Evolutionary conservation across 2,888 invertebrate species (phyloP), one percentile per base, ranked within the genome.

Genomic region (Phorcus lineatus): DNA sequence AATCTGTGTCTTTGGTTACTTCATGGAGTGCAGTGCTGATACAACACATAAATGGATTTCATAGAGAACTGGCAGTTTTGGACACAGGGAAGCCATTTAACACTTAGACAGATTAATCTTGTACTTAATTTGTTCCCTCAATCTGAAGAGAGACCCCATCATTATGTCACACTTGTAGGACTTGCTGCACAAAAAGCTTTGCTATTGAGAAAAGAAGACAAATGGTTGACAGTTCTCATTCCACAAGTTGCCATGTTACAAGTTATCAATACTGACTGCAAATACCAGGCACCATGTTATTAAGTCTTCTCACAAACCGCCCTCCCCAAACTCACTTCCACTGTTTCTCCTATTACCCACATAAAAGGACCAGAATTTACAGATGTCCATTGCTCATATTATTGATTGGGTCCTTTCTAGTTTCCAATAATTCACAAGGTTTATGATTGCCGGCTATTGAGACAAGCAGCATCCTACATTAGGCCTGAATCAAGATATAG

Each of bases 401-500:
- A 54, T 70, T 80, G 78, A 81, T 62, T 78, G 53, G n/a, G 17
- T 40, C 53, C 54, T 62, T 78, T 78, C 62, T 81, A 78, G 74
- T 78, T 62, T 81, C 74, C 81, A 78, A 66, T 75, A 78, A 78
- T 52, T 62, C 62, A 74, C 78, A 74, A 40, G 52, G 78, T 81
- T 81, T 81, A 81, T 74, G 81, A 78, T 78, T 77, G 74, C 53
- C 13, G 22, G 74, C 62, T 78, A 52, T 78, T 78, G 47, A 66
- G 62, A 19, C 24, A 31, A n/a, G 47, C 31, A 54, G 55, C 55
- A 31, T 54, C 36, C 76, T 36, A 76, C 54, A 54, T 76, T 53
- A 54, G 74, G 22, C 24, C 24, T 55, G 54, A 76, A 76, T 76
- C 55, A 22, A 54, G 31, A 76, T 55, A 76, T 76, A 76, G 47